Base-by-base conservation (phyloP, 2,113 vertebrate genomes). In the Salvelinus alpinus region DNA sequence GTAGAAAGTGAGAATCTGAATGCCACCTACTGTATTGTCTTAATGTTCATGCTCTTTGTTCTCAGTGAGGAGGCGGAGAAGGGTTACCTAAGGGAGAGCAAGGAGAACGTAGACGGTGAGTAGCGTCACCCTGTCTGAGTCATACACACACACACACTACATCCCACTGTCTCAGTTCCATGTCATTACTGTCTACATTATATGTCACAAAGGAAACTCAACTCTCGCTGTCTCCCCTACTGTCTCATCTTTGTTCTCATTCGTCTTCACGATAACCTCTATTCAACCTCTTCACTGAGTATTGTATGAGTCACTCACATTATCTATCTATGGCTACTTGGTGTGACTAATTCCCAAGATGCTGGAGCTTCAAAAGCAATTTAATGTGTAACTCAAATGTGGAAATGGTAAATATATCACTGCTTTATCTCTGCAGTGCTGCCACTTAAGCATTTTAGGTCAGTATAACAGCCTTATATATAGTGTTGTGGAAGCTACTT, bases 101-200 rank as follows among this genome's bases (percentile, higher is more conserved):
- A 93, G 82, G 94, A 95, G 76, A 93, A 91, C 69, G 77, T 86
- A 64, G 93, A 94, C 80, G 96, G 97, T 99, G 93, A 97, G 96
- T 94, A 74, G 77, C 38, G 20, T 72, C 7, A 65, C 16, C 13
- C 71, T 62, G n/a, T 47, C 22, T 48, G 12, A 13, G 48, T 70
- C 48, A 22, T 29, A n/a, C 20, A 48, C 16, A 16, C 51, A 51
- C 13, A 54, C 51, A 54, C 51, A 54, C 34, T 8, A 34, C 6
- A 8, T 34, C 34, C 7, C 34, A 12, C 51, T 54, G 51, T 54
- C 12, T 54, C 51, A 54, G 1, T 8, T 54, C 51, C 14, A 34
- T 34, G 34, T 34, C 34, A 34, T 34, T 18, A 54, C 51, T 54
- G 51, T 54, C 51, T 34, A 60, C n/a, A n/a, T 54, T n/a, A 60